Percentiles rank a stretch among this genome's conserved stretches.
phyloP scores from a whole-genome alignment of 2,888 invertebrate genomes.

The Glaucopsyche alexis region DNA sequence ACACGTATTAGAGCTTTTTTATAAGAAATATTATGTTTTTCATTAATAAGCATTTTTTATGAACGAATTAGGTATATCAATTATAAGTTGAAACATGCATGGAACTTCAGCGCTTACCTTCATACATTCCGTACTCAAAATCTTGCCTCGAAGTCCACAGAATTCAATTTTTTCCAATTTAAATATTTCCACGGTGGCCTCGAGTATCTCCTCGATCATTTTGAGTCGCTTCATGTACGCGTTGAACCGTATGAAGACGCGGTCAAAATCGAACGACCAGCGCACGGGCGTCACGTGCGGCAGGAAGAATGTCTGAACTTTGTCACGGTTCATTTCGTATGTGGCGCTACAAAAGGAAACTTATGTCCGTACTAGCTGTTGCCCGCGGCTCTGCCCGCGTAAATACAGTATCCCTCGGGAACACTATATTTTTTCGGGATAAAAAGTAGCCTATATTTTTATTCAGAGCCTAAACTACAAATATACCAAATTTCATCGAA shows the following conservation, averaged over 20 bases:
- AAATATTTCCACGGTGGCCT: slow-evolving; percentile 88
- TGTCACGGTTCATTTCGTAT: slow-evolving; percentile 76
- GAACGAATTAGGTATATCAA: no score
- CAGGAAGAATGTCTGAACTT: slow-evolving; percentile 77
- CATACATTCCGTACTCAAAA: slow-evolving; percentile 75
- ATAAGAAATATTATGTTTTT: no score
- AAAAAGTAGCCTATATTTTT: no score
- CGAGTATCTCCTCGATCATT: slow-evolving; percentile 85
- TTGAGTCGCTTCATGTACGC: slow-evolving; percentile 82
- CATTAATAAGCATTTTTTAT: no score
- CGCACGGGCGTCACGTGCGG: slow-evolving; percentile 79
- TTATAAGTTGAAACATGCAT: no score
- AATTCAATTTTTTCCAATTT: slow-evolving; percentile 93
- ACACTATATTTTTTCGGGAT: no score
- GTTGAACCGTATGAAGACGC: slow-evolving; percentile 84
- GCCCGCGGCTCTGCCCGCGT: no score
- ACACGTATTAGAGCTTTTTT: no score
- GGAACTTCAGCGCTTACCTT: slow-evolving; percentile 49
- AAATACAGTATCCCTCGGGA: no score
- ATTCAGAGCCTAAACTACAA: no score
- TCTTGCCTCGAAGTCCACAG: slow-evolving; percentile 84
- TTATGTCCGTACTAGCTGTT: no score
- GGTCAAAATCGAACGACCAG: slow-evolving; percentile 88
- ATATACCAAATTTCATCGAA: no score
- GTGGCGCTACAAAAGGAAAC: slow-evolving; percentile 57